Conservation (phyloP, 1,140 invertebrate genomes). For the Venustaconcha ellipsiformis region DNA sequence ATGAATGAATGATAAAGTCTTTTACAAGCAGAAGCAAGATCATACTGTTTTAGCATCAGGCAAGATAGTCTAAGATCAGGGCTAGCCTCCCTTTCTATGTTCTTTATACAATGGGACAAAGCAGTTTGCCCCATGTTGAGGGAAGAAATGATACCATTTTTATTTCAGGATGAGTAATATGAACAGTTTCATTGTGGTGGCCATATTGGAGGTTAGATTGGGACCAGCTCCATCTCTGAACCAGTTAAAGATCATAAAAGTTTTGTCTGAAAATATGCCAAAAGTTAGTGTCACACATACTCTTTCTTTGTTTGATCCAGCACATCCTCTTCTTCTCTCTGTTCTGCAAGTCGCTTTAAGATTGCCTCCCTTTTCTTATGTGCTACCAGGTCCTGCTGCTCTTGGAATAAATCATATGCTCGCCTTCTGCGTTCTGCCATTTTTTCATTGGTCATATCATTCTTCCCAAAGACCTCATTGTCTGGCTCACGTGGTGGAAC, state of each 20-base stretch:
- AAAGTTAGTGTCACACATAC: slow-evolving; percentile 51
- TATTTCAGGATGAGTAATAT: no score
- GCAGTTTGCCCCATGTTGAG: no score
- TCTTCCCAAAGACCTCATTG: slow-evolving; percentile 65
- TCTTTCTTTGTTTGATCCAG: slow-evolving; percentile 60
- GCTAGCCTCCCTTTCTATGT: no score
- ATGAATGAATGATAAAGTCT: no score
- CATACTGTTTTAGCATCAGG: no score
- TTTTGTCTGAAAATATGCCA: not conserved
- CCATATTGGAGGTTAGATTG: no score
- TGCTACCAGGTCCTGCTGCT: slow-evolving; percentile 64
- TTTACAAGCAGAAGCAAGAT: no score
- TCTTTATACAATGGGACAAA: no score
- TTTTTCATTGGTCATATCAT: slow-evolving; percentile 68
- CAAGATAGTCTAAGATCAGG: no score
- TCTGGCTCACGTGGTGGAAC: slow-evolving; percentile 62
- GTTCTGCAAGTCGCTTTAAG: slow-evolving; percentile 60
- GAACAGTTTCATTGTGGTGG: no score
- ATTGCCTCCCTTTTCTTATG: slow-evolving; percentile 66
- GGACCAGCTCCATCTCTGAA: not conserved
- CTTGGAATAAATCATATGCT: slow-evolving; percentile 60
- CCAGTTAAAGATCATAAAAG: slow-evolving; percentile 1
- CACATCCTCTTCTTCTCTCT: slow-evolving; percentile 63
- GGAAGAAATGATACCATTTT: no score
- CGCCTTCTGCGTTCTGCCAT: slow-evolving; percentile 57